Evolutionary conservation across 2,113 vertebrate species (phyloP), one percentile per base, ranked within the genome.

Genomic region (Raphicerus campestris): DNA sequence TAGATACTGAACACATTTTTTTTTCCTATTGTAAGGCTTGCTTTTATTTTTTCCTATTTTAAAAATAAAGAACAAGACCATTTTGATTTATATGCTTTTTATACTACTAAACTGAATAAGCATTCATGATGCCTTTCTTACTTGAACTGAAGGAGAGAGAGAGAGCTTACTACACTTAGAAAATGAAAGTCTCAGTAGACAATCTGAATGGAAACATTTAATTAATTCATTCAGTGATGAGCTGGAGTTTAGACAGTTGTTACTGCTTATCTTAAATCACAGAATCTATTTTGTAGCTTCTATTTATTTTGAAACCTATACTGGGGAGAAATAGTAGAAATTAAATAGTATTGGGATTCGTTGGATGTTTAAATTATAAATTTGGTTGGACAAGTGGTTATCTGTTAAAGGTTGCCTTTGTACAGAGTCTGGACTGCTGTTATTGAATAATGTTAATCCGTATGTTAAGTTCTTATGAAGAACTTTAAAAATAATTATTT

Each of bases 11-110:
- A 87, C 22, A 60, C 17, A 63, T 87, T 6, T 63, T 42, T 81
- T 53, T 55, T 56, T 81, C 58, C 75, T 93, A 1, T 84, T 78
- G 20, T 84, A 70, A 86, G 6, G n/a, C 17, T 6, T 78, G 10
- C 9, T 88, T 78, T 75, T 73, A 13, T 24, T 30, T 32, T 42
- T 49, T 30, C 9, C 16, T 15, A 7, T 87, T 96, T 84, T 81
- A 88, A 89, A 83, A 24, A 73, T 55, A 66, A 77, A 82, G 9
- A 58, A 60, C 19, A 51, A 28, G 14, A 83, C 6, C 10, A 83
- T 88, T 91, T 88, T 82, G 15, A 92, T 89, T 77, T 75, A 86
- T 6, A 39, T 85, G 14, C 9, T 87, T 82, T 96, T 96, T 90
- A 16, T 58, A 49, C 3, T 42, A 45, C 61, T 63, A 39, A 13